Conservation (phyloP, 2,113 vertebrate genomes). For the Prinia subflava region DNA sequence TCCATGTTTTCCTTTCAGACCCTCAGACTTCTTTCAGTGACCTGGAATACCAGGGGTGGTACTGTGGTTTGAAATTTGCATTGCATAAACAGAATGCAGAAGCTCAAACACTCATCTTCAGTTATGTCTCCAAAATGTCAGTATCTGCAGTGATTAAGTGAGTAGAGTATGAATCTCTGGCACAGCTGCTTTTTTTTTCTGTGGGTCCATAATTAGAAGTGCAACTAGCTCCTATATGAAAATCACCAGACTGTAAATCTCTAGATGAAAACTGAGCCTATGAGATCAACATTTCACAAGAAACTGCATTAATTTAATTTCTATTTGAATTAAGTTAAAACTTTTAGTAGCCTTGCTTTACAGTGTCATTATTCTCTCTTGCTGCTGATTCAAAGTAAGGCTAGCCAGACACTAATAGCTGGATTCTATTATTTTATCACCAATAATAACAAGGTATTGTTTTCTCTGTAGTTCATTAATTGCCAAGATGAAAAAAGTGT, state of each 20-base stretch:
- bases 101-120: background rate
- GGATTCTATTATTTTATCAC: background rate
- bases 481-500: background rate
- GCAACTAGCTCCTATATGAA: background rate
- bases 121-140: accelerated
- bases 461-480: background rate
- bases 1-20: background rate
- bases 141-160: background rate
- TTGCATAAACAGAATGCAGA: background rate
- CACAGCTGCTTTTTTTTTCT: background rate
- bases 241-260: background rate
- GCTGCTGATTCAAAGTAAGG: background rate
- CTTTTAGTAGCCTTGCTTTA: background rate
- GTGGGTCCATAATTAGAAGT: background rate
- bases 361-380: background rate
- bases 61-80: background rate
- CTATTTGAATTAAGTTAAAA: background rate
- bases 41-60: background rate
- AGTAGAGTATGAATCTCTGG: background rate
- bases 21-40: background rate
- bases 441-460: background rate
- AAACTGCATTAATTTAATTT: background rate
- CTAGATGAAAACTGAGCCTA: background rate
- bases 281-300: background rate
- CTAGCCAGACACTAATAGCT: background rate